phyloP scores from a whole-genome alignment of 2,797 vertebrate species.

The Trachops cirrhosus region DNA sequence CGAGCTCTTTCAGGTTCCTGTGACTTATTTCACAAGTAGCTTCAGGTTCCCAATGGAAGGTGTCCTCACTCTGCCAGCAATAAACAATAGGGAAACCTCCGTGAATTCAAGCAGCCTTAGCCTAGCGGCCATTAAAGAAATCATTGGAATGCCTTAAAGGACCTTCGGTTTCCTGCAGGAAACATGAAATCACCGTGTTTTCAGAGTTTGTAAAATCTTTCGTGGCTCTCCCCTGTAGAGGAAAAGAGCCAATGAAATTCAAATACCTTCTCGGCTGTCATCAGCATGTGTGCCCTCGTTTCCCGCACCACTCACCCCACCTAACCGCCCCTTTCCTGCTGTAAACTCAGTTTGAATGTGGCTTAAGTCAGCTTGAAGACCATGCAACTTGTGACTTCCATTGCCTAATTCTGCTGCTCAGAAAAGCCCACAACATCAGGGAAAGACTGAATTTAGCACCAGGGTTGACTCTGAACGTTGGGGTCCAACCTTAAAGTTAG shows the following conservation, averaged over 20 bases:
- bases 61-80: neutral
- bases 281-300: neutral
- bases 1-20: neutral
- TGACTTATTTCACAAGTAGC: neutral
- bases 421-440: neutral
- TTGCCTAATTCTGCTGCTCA: neutral
- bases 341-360: neutral
- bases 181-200: slow-evolving; percentile 1
- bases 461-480: neutral
- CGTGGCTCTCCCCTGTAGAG: neutral
- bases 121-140: neutral
- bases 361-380: neutral
- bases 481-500: neutral
- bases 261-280: neutral
- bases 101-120: neutral
- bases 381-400: too few relatives aligned
- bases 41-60: neutral
- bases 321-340: neutral
- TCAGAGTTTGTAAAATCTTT: neutral
- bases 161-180: slow-evolving; percentile 32
- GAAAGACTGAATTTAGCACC: neutral
- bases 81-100: neutral
- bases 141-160: slow-evolving; percentile 11
- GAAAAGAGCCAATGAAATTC: neutral
- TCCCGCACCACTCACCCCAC: neutral